Evolutionary conservation across 2,888 invertebrate genomes (phyloP).

Genomic region (Holacanthella duospinosa): DNA sequence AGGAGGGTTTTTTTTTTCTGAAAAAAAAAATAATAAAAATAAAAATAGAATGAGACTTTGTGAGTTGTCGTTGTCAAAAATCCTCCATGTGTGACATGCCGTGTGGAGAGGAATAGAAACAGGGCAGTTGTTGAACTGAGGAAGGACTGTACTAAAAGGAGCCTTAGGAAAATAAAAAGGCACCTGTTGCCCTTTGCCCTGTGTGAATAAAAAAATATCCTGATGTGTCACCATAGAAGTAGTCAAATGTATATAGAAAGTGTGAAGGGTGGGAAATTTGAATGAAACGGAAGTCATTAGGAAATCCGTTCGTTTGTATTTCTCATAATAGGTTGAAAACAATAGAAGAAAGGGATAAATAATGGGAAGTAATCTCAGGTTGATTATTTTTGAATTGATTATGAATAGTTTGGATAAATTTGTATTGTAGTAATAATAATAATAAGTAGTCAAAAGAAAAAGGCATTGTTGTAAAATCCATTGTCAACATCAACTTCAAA

Average conservation of each 20-base stretch:
- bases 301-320: too few species aligned
- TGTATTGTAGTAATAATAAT: too few species aligned
- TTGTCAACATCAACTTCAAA: too few species aligned
- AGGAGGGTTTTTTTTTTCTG: too few species aligned
- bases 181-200: conserved; percentile 18
- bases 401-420: too few species aligned
- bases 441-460: too few species aligned
- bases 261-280: not conserved
- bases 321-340: too few species aligned
- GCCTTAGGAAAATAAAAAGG: not conserved
- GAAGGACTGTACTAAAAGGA: not conserved
- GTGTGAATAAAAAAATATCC: not conserved
- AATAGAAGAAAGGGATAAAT: too few species aligned
- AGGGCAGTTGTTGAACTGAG: not conserved
- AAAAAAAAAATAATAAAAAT: too few species aligned
- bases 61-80: not conserved
- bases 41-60: not conserved
- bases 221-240: not conserved
- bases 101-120: too few species aligned
- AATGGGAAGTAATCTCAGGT: not conserved
- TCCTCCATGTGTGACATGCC: not conserved
- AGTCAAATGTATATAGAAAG: not conserved
- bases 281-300: conserved; percentile 2
- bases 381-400: too few species aligned
- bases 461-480: too few species aligned